Evolutionary conservation across 2,113 vertebrate species (phyloP), one percentile per base, ranked within the genome.

Genomic region (Zootoca vivipara): DNA sequence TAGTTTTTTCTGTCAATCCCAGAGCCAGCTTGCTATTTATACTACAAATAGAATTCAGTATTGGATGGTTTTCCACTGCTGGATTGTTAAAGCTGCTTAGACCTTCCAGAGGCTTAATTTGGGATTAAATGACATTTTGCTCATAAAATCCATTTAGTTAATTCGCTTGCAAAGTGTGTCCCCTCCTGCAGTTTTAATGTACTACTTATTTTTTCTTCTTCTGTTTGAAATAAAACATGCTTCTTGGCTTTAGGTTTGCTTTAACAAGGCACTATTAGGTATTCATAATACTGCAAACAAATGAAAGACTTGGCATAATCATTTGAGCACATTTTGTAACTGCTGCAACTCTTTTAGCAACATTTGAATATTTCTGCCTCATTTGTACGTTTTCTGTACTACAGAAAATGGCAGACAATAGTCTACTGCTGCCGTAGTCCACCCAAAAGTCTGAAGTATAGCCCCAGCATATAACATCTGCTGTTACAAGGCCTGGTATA

Each of bases 111-210:
- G 91, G 80, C 42, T 94, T 95, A 93, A 92, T 94, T 93, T 95
- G 91, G 88, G 89, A 90, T 95, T 94, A 93, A 94, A 91, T 95
- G 62, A 91, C 82, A 75, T 96, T 96, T 86, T 95, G 26, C 77
- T 93, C 65, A 90, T 95, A 92, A 94, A 95, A 94, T 95, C 90
- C n/a, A 83, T 95, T 96, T 95, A 87, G 87, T 93, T 95, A 92
- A 88, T 94, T 91, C 91, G 72, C 90, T 52, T 94, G 89, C 92
- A 95, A 95, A 92, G 40, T 95, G 70, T 89, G 62, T 85, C 46
- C 91, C 86, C 81, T 1, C 92, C 78, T 92, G 79, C 46, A 93
- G 87, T 86, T 94, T 92, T 87, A 90, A 90, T 92, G 87, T 85
- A 72, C 74, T 85, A 70, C 91, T 80, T 94, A 91, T 90, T 64